Base-by-base conservation (phyloP, 2,888 invertebrate genomes). In the Apeira syringaria region DNA sequence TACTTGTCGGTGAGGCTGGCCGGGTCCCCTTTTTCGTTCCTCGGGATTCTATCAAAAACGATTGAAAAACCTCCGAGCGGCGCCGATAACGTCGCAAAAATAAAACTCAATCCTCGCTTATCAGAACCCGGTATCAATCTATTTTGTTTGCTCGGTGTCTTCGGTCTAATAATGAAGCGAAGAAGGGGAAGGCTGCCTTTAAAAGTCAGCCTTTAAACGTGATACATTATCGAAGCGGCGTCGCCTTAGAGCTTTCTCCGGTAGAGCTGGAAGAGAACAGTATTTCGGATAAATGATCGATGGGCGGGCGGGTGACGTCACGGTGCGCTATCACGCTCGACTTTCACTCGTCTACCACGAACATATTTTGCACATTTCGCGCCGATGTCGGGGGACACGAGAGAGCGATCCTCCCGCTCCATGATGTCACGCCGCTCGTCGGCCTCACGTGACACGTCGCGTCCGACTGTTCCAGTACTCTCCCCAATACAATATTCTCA, bases 251-350 rank as follows among this genome's bases (percentile, higher is more conserved):
- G 87, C 83, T 82, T 87, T 87, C 74, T 74, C 69, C 68, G 76
- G 81, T 86, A 80, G 70, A 69, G 75, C 66, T 68, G 64, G 68
- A 67, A 78, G 72, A 75, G 68, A 67, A 78, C 71, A 75, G 74
- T 68, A 66, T 74, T 70, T 66, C 66, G 79, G 80, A 81, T 87
- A 81, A 81, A 87, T 88, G 87, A 88, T 87, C 85, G 88, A 88
- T 88, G 76, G 68, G 51, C 31, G 76, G 68, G 51, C 31, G 50
- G 46, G 57, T 56, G 61, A 61, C 70, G 77, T 73, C 76, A 73
- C 68, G 63, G 56, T 43, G 59, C 68, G 75, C 72, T 74, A 73
- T 75, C 79, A 79, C 69, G 73, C 68, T 73, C 61, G 73, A 74
- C 75, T 80, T 81, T 81, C 77, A 79, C 80, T 83, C 72, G 45